Conservation (phyloP, 2,888 invertebrate genomes). For the Dryococelus australis region DNA sequence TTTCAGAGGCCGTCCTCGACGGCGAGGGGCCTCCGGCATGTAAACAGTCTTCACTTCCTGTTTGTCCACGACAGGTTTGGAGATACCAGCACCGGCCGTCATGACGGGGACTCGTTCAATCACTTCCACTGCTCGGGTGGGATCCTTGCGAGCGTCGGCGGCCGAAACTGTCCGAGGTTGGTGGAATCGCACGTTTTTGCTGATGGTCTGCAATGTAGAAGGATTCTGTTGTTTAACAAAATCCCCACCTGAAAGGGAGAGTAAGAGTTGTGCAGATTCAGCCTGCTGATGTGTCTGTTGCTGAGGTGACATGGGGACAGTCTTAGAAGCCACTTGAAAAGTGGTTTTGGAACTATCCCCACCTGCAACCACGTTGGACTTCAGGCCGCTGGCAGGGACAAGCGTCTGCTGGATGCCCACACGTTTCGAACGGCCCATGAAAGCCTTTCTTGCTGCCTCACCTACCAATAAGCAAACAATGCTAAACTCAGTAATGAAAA, state of each 20-base stretch:
- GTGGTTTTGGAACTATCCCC: not conserved
- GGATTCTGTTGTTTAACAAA: conserved; percentile 35
- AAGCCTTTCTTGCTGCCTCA: conserved; percentile 41
- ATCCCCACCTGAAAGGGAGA: conserved; percentile 51
- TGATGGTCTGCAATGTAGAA: conserved; percentile 34
- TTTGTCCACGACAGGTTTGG: conserved; percentile 26
- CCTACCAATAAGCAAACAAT: conserved; percentile 32
- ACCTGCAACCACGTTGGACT: conserved; percentile 32
- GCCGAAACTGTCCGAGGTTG: conserved; percentile 35
- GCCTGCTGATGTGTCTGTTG: conserved; percentile 45
- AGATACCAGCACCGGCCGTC: conserved; percentile 33
- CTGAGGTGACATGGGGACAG: conserved; percentile 23
- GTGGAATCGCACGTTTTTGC: conserved; percentile 41
- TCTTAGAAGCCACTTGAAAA: conserved; percentile 34
- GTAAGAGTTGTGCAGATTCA: conserved; percentile 53
- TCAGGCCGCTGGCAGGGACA: conserved; percentile 37
- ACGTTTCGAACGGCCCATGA: conserved; percentile 40
- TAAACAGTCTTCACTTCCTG: conserved; percentile 33
- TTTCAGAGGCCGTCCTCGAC: conserved; percentile 45
- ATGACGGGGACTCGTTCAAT: conserved; percentile 37
- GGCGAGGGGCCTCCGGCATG: conserved; percentile 39
- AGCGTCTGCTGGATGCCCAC: conserved; percentile 41
- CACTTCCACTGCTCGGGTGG: conserved; percentile 32
- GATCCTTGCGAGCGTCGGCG: conserved; percentile 31
- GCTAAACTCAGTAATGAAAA: too few species aligned